Conservation (phyloP, 2,888 invertebrate genomes). For the Troides oblongomaculatus region DNA sequence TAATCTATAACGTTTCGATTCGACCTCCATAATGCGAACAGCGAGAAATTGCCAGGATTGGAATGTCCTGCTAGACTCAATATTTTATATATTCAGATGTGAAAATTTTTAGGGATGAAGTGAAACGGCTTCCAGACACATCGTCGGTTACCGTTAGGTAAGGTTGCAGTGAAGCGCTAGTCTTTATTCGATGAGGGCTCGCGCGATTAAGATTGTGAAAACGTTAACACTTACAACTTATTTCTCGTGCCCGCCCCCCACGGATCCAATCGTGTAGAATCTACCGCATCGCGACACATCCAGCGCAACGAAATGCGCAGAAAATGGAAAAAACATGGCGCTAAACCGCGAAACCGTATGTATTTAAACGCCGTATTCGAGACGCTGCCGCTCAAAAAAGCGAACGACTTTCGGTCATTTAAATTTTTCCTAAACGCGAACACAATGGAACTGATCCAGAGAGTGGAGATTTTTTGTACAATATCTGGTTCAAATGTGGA, state of each 20-base stretch:
- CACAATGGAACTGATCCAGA: slow-evolving; percentile 78
- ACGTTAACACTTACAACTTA: slow-evolving; percentile 76
- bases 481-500: slow-evolving; percentile 65
- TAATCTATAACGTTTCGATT: too few relatives aligned
- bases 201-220: slow-evolving; percentile 49
- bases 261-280: slow-evolving; percentile 70
- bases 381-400: slow-evolving; percentile 71
- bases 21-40: neutral
- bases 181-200: too few relatives aligned
- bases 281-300: slow-evolving; percentile 65
- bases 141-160: too few relatives aligned
- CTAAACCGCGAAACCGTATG: slow-evolving; percentile 78
- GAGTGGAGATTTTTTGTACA: slow-evolving; percentile 54
- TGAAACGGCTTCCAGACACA: too few relatives aligned
- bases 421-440: slow-evolving; percentile 79
- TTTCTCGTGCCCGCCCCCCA: slow-evolving; percentile 54
- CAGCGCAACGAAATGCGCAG: slow-evolving; percentile 71
- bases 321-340: slow-evolving; percentile 80
- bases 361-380: slow-evolving; percentile 78
- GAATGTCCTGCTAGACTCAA: neutral
- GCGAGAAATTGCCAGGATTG: neutral
- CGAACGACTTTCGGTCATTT: slow-evolving; percentile 70
- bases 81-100: too few relatives aligned
- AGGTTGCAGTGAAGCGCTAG: too few relatives aligned
- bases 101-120: too few relatives aligned